These are phyloP conservation scores for Mastomys natalensis DNA, from an alignment of 2,113 vertebrate species.

Conservation along the genomic window DNA sequence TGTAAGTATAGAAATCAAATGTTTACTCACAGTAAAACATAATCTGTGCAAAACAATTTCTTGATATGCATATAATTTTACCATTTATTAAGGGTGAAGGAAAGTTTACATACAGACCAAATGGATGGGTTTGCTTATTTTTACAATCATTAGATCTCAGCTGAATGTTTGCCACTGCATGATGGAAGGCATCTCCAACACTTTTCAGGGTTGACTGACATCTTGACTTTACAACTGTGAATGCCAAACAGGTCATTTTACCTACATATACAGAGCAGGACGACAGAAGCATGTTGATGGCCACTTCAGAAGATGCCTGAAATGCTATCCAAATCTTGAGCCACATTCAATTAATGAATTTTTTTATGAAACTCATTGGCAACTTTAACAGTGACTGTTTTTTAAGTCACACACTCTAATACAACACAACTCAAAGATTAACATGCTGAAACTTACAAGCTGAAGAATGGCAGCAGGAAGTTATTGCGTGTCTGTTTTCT, in stretches of 20 bases:
- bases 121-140: not conserved
- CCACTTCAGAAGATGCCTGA: not conserved
- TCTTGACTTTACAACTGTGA: not conserved
- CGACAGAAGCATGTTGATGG: too few relatives aligned
- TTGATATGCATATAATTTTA: not conserved
- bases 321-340: not conserved
- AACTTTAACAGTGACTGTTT: not conserved
- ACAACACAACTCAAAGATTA: not conserved
- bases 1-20: not conserved
- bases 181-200: not conserved
- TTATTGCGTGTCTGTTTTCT: not conserved
- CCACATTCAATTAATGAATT: not conserved
- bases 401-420: not conserved
- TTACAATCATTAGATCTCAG: not conserved
- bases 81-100: not conserved
- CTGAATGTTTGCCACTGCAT: not conserved
- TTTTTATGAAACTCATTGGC: not conserved
- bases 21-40: not conserved
- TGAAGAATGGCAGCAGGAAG: not conserved
- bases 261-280: not conserved
- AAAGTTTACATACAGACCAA: not conserved
- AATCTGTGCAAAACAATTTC: not conserved
- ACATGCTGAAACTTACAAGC: not conserved
- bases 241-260: not conserved
- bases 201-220: not conserved